A percentile compares a stretch with the other conserved stretches of the same genome.
Evolutionary conservation across 2,888 invertebrate species (phyloP).

Genomic region (Lymantria dispar): DNA sequence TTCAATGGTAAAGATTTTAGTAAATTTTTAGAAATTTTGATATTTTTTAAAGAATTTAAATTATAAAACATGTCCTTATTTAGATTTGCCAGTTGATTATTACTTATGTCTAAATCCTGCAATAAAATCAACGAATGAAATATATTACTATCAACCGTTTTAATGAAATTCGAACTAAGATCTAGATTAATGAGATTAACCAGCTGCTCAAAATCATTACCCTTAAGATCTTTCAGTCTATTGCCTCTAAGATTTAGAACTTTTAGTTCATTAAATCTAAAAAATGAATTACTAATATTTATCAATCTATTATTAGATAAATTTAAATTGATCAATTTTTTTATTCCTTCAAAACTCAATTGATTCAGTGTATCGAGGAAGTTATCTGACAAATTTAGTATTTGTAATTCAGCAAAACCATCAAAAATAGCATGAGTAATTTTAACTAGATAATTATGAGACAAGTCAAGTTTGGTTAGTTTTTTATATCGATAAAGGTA

Average conservation of each 20-base stretch:
- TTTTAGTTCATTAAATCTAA: slow-evolving; percentile 47
- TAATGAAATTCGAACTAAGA: slow-evolving; percentile 47
- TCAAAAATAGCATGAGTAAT: slow-evolving; percentile 49
- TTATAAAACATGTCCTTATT: slow-evolving; percentile 39
- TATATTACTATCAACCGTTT: slow-evolving; percentile 32
- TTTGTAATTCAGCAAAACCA: slow-evolving; percentile 36
- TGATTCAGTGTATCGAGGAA: slow-evolving; percentile 37
- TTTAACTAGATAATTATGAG: slow-evolving; percentile 47
- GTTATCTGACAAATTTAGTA: slow-evolving; percentile 56
- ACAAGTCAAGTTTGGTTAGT: slow-evolving; percentile 46
- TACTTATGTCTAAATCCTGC: slow-evolving; percentile 37
- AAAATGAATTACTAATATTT: slow-evolving; percentile 47
- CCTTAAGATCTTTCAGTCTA: slow-evolving; percentile 36
- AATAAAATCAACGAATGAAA: slow-evolving; percentile 41
- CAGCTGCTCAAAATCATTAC: slow-evolving; percentile 45
- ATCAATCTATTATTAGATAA: slow-evolving; percentile 49
- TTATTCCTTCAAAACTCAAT: slow-evolving; percentile 53
- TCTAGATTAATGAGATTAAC: slow-evolving; percentile 37
- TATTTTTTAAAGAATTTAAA: slow-evolving; percentile 24
- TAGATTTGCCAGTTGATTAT: slow-evolving; percentile 42
- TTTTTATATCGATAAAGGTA: slow-evolving; percentile 29
- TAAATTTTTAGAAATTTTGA: slow-evolving; percentile 52
- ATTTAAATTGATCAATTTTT: slow-evolving; percentile 42
- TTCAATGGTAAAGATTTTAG: slow-evolving; percentile 44
- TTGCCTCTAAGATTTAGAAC: slow-evolving; percentile 50